A percentile compares a stretch with the other conserved stretches of the same genome.
phyloP scores from a whole-genome alignment of 2,113 vertebrate species.

The Aepyceros melampus region DNA sequence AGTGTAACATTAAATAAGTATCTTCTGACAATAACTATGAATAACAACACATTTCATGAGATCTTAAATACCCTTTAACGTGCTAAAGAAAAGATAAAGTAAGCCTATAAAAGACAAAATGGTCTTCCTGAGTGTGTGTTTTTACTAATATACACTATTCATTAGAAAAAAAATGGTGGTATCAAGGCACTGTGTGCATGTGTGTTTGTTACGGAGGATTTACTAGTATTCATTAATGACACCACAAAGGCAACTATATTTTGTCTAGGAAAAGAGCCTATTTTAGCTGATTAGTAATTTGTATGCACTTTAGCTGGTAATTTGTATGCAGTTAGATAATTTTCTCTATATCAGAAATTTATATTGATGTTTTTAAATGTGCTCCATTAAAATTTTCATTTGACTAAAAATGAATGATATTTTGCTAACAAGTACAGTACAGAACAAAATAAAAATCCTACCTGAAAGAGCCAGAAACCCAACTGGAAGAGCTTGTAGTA shows the following conservation, averaged over 20 bases:
- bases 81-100: background rate
- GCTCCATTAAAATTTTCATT: background rate
- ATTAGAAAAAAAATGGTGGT: background rate
- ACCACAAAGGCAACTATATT: background rate
- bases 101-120: background rate
- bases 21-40: constrained; percentile 5
- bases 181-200: background rate
- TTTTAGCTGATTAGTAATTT: background rate
- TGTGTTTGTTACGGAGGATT: background rate
- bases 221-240: background rate
- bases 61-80: background rate
- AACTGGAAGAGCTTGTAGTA: constrained; percentile 73
- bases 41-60: background rate
- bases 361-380: background rate
- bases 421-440: background rate
- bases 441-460: constrained; percentile 53
- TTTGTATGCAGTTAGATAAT: background rate
- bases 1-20: background rate
- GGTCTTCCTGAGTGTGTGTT: background rate
- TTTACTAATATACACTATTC: constrained; percentile 3
- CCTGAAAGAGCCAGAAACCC: constrained; percentile 81
- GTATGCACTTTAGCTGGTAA: background rate
- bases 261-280: background rate
- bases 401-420: constrained; percentile 2
- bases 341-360: background rate